These are phyloP conservation scores for Phylloscopus trochiloides DNA, from an alignment of 2,113 vertebrate genomes.

Conservation along the genomic window DNA sequence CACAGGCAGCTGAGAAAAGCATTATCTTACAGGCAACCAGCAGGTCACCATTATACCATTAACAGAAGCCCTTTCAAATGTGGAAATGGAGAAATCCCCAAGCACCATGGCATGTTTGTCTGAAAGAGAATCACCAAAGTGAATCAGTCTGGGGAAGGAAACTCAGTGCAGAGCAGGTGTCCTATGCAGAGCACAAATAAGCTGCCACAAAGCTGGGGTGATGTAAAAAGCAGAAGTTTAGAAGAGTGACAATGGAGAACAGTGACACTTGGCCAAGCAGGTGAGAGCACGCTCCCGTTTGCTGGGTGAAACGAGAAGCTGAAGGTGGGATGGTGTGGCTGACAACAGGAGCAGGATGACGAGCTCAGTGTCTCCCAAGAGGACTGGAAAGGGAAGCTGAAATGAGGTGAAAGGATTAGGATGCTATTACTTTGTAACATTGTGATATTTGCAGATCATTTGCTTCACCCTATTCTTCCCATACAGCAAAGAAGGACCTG, in stretches of 20 bases:
- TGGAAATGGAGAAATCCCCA: background rate
- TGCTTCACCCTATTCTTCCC: background rate
- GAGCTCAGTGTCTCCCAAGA: background rate
- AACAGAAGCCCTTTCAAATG: background rate
- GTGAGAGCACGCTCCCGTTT: background rate
- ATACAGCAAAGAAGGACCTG: background rate
- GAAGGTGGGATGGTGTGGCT: background rate
- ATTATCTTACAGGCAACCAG: background rate
- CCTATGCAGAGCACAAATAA: background rate
- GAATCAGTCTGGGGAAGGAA: background rate
- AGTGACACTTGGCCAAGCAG: fast-evolving
- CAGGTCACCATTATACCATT: background rate
- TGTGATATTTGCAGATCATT: background rate
- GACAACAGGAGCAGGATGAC: background rate
- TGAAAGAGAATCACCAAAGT: background rate
- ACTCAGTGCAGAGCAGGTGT: background rate
- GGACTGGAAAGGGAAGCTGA: background rate
- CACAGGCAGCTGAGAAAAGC: background rate
- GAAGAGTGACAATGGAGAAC: background rate
- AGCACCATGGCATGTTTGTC: background rate
- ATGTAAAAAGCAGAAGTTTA: background rate
- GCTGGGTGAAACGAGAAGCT: background rate
- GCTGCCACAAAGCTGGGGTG: background rate
- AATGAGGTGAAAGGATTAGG: background rate
- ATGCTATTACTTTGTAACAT: background rate